phyloP scores from a whole-genome alignment of 2,797 vertebrate genomes.

The Alectoris magna region DNA sequence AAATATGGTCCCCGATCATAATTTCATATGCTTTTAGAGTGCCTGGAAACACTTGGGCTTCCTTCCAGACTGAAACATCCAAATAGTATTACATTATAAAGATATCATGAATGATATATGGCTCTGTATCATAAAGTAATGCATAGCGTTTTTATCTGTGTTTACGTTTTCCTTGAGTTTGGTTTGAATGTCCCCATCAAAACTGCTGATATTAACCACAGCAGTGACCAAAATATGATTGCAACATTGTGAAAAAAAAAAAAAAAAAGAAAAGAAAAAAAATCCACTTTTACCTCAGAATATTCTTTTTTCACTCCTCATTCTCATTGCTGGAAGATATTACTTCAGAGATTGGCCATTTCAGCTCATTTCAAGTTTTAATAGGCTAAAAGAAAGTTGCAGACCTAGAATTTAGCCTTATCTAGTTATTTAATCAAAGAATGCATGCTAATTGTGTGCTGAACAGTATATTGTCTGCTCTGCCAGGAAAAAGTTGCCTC shows the following conservation, averaged over 20 bases:
- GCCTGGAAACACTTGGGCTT: conserved; percentile 59
- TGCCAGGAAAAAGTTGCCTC: background rate
- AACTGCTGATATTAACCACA: background rate
- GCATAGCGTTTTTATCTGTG: conserved; percentile 16
- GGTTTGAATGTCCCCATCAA: background rate
- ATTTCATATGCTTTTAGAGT: conserved; percentile 39
- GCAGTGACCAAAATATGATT: background rate
- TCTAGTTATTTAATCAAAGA: background rate
- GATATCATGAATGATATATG: conserved; percentile 32
- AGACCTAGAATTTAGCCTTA: background rate
- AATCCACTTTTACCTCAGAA: background rate
- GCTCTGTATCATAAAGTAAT: background rate
- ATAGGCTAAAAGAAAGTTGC: background rate
- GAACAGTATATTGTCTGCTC: background rate
- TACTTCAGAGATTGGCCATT: background rate
- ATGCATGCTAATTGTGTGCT: background rate
- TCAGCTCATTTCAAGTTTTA: background rate
- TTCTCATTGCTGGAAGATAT: background rate
- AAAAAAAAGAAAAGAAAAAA: background rate
- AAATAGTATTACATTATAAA: conserved; percentile 49
- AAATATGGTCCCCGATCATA: background rate
- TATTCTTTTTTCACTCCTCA: background rate
- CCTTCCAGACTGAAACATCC: conserved; percentile 44
- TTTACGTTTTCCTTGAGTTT: conserved; percentile 20
- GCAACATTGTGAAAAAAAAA: background rate